Percentiles rank a stretch among this genome's conserved stretches.
Conservation (phyloP, 37 sponge, comb jelly and placozoan species). For the Oopsacas minuta region DNA sequence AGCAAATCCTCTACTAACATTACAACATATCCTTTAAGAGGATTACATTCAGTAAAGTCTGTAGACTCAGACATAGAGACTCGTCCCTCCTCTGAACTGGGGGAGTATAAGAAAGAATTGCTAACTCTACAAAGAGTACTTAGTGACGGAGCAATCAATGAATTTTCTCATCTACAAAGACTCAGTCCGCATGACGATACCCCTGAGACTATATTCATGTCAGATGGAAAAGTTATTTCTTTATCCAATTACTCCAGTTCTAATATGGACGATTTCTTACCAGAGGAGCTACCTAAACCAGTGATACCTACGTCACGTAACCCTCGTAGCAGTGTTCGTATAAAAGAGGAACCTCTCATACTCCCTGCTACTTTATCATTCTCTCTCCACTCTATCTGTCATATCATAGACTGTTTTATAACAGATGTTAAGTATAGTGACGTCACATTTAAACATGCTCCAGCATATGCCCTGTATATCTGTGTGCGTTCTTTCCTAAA, state of each 20-base stretch:
- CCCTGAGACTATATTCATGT: neutral
- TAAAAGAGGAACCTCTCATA: neutral
- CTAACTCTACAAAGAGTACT: neutral
- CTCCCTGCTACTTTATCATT: constrained; percentile 45
- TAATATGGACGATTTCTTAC: neutral
- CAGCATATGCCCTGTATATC: constrained; percentile 65
- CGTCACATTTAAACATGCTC: constrained; percentile 51
- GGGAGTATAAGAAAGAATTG: neutral
- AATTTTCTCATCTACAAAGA: constrained; percentile 13
- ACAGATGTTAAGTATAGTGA: constrained; percentile 23
- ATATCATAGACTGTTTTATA: constrained; percentile 32
- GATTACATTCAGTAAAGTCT: neutral
- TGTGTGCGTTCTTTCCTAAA: constrained; percentile 30
- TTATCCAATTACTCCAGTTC: constrained; percentile 12
- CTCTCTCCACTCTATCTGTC: constrained; percentile 25
- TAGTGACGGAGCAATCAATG: constrained; percentile 25
- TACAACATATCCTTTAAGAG: constrained; percentile 1
- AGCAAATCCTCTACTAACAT: neutral
- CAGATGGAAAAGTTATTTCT: neutral
- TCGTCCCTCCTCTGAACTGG: neutral
- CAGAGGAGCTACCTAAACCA: neutral
- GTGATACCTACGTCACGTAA: neutral
- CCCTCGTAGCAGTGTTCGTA: neutral
- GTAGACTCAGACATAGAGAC: too few species aligned
- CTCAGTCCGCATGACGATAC: neutral